Evolutionary conservation across 1,140 invertebrate species (phyloP).

Genomic region (Trinorchestia longiramus): DNA sequence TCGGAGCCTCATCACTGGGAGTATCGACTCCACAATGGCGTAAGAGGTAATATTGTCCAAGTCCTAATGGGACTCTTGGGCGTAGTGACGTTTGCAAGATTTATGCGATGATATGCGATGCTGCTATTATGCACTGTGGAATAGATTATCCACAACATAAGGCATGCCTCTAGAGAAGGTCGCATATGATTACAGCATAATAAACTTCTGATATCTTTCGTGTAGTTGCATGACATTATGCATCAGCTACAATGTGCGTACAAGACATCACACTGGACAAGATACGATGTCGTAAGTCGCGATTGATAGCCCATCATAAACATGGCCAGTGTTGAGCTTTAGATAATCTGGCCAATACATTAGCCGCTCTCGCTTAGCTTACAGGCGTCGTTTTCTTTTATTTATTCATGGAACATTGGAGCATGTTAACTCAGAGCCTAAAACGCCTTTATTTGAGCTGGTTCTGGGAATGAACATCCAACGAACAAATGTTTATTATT

Average conservation of each 20-base stretch:
- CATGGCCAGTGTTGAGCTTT: constrained; percentile 11
- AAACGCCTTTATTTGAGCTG: background rate
- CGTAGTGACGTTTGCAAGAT: constrained; percentile 48
- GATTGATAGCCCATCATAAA: constrained; percentile 22
- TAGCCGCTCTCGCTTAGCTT: background rate
- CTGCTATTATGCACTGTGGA: constrained; percentile 52
- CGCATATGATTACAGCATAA: constrained; percentile 41
- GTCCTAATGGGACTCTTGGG: constrained; percentile 27
- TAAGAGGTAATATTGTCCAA: constrained; percentile 45
- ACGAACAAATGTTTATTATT: background rate
- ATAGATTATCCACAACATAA: constrained; percentile 48
- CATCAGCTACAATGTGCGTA: constrained; percentile 41
- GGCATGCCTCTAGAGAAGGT: constrained; percentile 38
- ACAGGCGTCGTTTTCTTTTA: background rate
- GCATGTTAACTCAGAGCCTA: background rate
- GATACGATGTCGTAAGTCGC: constrained; percentile 48
- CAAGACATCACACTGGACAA: constrained; percentile 18
- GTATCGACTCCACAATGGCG: constrained; percentile 17
- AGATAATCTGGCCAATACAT: constrained; percentile 49
- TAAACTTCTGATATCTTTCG: constrained; percentile 51
- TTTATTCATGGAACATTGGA: constrained; percentile 1
- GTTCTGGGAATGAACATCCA: background rate
- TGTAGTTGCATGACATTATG: constrained; percentile 45
- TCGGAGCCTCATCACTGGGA: background rate
- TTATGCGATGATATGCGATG: constrained; percentile 51